Evolutionary conservation across 2,113 vertebrate species (phyloP), one percentile per base, ranked within the genome.

Genomic region (Pygoscelis adeliae): DNA sequence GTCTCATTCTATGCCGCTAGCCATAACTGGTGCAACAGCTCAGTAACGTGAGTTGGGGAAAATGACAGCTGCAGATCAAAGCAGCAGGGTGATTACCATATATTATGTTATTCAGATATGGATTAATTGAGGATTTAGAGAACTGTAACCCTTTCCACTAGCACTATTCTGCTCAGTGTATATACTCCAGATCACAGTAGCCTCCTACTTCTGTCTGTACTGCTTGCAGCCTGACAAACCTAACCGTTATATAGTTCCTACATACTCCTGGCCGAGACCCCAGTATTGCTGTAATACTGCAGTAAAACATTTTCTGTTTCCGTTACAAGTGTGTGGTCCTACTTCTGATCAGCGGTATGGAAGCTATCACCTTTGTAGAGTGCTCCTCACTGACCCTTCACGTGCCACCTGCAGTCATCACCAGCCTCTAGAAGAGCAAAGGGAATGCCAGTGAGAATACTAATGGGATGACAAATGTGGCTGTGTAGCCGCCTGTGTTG

Each of bases 391-490:
- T 34, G 52, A 46, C 16, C 52, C 42, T 38, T 65, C 32, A 7
- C 18, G 10, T 22, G 25, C 52, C 71, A 62, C 34, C 80, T 55
- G 21, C 62, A 65, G 44, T 30, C 36, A 17, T 6, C 23, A 19
- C 49, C 69, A 83, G 49, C 34, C 76, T 66, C 46, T 52, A 34
- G 49, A 69, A 69, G 20, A 65, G 59, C 91, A 70, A 5, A 21
- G 70, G 26, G 22, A 70, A 67, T 16, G 26, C 34, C 77, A 72
- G 4, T 6, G 67, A 27, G 18, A 61, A 34, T 5, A 14, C 2
- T 9, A 10, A 49, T 4, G 25, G 30, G 18, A 21, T 42, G 26
- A 32, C 3, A 34, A 38, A 56, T 0, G 1, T 23, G 15, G 15
- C 44, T 72, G 38, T 59, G 15, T 29, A 42, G 30, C n/a, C 42